phyloP scores from a whole-genome alignment of 92 coral and sea anemone genomes.

The Phenganax marumi region DNA sequence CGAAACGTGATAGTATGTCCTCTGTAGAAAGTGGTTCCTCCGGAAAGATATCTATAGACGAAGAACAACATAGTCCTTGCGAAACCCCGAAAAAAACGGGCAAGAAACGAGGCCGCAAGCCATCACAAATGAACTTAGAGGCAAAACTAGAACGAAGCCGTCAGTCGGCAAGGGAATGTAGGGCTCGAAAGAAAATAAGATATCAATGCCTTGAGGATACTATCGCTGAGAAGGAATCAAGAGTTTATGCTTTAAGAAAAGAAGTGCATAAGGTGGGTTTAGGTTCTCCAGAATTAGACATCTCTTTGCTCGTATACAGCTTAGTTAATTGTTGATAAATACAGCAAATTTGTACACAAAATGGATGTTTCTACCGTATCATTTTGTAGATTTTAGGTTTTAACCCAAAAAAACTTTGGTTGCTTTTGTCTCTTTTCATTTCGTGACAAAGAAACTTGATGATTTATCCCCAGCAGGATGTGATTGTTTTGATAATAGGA shows the following conservation, averaged over 20 bases:
- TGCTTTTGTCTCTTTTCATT: no score
- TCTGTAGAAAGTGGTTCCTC: conserved; percentile 94
- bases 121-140: conserved; percentile 88
- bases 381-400: no score
- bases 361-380: no score
- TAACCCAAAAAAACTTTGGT: no score
- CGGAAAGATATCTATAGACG: conserved; percentile 77
- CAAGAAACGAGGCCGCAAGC: conserved; percentile 89
- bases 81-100: conserved; percentile 65
- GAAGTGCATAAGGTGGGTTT: conserved; percentile 83
- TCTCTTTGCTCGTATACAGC: no score
- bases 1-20: conserved; percentile 92
- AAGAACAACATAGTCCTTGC: conserved; percentile 60
- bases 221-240: conserved; percentile 79
- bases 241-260: conserved; percentile 77
- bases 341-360: no score
- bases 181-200: conserved; percentile 94
- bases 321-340: not conserved
- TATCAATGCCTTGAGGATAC: conserved; percentile 83
- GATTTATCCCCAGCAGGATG: not conserved
- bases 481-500: not conserved
- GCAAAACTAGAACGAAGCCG: conserved; percentile 96
- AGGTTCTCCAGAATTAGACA: not conserved
- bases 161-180: conserved; percentile 94
- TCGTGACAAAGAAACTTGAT: no score